phyloP scores from a whole-genome alignment of 2,797 vertebrate genomes.

The Poeciliopsis gracilis region DNA sequence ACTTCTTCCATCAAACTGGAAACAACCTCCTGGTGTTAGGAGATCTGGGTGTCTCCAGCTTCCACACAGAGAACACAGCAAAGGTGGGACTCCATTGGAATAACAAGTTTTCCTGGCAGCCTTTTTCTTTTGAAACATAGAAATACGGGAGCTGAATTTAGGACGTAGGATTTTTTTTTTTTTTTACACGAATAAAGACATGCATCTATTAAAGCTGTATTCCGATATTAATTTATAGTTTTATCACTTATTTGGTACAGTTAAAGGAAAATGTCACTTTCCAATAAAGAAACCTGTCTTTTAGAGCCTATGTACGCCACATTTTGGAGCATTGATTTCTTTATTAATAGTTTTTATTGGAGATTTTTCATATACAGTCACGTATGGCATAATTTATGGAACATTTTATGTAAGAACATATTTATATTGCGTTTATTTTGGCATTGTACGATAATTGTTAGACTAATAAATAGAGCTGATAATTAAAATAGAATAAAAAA shows the following conservation, averaged over 20 bases:
- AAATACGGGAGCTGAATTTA: neutral
- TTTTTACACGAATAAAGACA: neutral
- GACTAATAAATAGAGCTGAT: neutral
- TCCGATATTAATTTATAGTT: neutral
- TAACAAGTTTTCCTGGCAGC: neutral
- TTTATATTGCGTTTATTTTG: neutral
- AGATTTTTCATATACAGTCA: neutral
- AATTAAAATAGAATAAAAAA: neutral
- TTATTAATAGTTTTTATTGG: neutral
- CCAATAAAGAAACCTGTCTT: neutral
- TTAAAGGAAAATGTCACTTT: neutral
- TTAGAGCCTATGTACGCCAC: neutral
- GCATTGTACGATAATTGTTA: neutral
- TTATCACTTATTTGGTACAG: neutral
- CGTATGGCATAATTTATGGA: neutral
- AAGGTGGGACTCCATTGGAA: neutral
- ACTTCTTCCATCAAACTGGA: conserved; percentile 1
- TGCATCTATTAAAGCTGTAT: neutral
- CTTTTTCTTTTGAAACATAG: neutral
- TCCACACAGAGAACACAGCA: neutral
- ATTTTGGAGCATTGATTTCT: neutral
- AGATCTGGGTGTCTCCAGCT: neutral
- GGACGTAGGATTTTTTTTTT: neutral
- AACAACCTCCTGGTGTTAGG: neutral
- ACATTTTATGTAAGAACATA: neutral